Evolutionary conservation across 2,888 invertebrate genomes (phyloP), one percentile per base, ranked within the genome.

Genomic region (Rhaphigaster nebulosa): DNA sequence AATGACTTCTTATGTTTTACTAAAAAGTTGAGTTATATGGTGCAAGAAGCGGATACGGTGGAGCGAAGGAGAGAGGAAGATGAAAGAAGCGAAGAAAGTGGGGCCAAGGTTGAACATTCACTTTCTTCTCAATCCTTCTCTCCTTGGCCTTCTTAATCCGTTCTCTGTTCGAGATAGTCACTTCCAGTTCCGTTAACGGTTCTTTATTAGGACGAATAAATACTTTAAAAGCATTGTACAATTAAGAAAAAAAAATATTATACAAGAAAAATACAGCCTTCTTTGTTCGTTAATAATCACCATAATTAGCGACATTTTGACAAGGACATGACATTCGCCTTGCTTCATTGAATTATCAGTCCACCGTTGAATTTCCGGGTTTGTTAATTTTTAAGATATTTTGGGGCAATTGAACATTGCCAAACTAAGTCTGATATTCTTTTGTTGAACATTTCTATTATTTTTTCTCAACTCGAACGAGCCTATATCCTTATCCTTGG

Each of bases 311-410:
- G 34, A 76, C 38, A 6, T 76, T 38, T 23, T 8, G 70, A 76
- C 70, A 76, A 76, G 70, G 70, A 76, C 70, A 23, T 29, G 65
- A 65, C 65, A 65, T 65, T 65, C 34, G 70, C 6, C 29, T 76
- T 76, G 70, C 34, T 76, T 76, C 70, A 76, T 38, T 76, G 70
- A 76, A 76, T 38, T 76, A 76, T 76, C 70, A 76, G 70, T 70
- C 34, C 34, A 20, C 15, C 4, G 70, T 4, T 29, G 15, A 5
- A 20, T 76, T 76, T 76, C 70, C 70, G 34, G 70, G 70, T 76
- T 18, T 23, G 20, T 38, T 34, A 38, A 76, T 20, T 38, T 76
- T 6, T 3, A 0, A 15, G n/a, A 29, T 15, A 29, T 65, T 65
- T 65, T 65, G 15, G 8, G 56, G 23, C 56, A 56, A 56, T 56